phyloP scores from a whole-genome alignment of 2,113 vertebrate species.

The Apeltes quadracus region DNA sequence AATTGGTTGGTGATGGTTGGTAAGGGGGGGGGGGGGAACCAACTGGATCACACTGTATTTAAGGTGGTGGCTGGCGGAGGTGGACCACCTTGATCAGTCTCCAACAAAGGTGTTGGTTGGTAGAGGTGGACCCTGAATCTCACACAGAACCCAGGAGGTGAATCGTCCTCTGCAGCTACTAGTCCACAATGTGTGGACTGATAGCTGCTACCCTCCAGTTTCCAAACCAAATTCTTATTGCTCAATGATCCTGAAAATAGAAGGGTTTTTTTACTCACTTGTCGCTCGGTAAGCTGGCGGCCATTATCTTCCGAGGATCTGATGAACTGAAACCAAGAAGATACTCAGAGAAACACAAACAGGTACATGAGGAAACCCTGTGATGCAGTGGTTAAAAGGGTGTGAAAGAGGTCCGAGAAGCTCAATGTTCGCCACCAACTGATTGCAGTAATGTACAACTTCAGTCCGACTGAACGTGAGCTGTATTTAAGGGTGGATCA shows the following conservation, averaged over 20 bases:
- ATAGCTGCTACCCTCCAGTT: not conserved
- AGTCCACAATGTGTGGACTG: not conserved
- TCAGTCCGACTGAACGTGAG: no score
- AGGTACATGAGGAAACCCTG: no score
- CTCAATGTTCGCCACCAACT: no score
- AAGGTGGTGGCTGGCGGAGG: not conserved
- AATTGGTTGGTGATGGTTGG: not conserved
- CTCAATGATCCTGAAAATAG: not conserved
- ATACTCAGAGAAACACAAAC: no score
- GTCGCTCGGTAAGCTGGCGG: slow-evolving; percentile 36
- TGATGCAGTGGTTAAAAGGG: no score
- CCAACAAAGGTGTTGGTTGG: no score
- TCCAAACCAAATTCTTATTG: not conserved
- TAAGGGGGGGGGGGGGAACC: not conserved
- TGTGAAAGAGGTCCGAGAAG: no score
- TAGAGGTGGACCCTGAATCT: not conserved
- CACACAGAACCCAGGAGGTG: not conserved
- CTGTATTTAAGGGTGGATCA: no score
- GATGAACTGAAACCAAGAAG: not conserved
- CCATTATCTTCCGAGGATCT: slow-evolving; percentile 32
- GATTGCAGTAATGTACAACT: no score
- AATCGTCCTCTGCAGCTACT: not conserved
- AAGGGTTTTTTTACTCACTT: slow-evolving; percentile 41
- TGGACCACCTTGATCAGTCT: not conserved
- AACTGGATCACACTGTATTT: not conserved